Evolutionary conservation across 2,113 vertebrate genomes (phyloP).

Genomic region (Lepisosteus osseus): DNA sequence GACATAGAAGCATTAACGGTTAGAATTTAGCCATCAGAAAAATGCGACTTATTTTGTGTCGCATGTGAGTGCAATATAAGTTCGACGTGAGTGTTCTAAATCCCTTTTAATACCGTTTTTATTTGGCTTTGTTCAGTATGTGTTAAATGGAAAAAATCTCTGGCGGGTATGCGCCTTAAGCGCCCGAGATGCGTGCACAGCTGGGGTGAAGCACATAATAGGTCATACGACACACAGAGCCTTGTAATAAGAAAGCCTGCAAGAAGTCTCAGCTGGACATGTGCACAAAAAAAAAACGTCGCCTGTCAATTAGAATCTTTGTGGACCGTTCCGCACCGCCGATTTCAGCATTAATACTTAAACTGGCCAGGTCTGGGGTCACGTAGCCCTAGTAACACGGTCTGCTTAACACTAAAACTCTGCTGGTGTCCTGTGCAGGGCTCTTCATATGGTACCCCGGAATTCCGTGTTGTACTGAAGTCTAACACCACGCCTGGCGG

Average conservation of each 20-base stretch:
- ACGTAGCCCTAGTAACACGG: conserved; percentile 20
- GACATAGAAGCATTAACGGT: neutral
- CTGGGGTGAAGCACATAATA: neutral
- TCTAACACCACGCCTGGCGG: neutral
- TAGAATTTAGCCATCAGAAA: conserved; percentile 8
- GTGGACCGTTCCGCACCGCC: conserved; percentile 12
- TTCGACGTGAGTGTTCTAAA: conserved; percentile 8
- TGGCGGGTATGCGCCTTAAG: neutral
- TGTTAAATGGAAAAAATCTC: neutral
- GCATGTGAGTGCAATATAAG: neutral
- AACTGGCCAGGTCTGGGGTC: conserved; percentile 11
- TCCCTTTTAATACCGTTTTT: neutral
- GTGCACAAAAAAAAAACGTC: neutral
- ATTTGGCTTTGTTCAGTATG: neutral
- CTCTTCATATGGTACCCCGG: neutral
- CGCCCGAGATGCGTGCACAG: neutral
- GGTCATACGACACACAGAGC: conserved; percentile 8
- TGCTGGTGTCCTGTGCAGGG: conserved; percentile 7
- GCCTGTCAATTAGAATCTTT: conserved; percentile 14
- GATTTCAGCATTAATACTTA: conserved; percentile 15
- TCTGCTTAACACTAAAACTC: conserved; percentile 11
- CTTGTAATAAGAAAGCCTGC: neutral
- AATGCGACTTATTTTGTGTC: neutral
- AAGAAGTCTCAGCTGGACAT: conserved; percentile 1
- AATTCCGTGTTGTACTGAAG: neutral